Evolutionary conservation across 2,113 vertebrate species (phyloP).

Genomic region (Cynopterus brachyotis): DNA sequence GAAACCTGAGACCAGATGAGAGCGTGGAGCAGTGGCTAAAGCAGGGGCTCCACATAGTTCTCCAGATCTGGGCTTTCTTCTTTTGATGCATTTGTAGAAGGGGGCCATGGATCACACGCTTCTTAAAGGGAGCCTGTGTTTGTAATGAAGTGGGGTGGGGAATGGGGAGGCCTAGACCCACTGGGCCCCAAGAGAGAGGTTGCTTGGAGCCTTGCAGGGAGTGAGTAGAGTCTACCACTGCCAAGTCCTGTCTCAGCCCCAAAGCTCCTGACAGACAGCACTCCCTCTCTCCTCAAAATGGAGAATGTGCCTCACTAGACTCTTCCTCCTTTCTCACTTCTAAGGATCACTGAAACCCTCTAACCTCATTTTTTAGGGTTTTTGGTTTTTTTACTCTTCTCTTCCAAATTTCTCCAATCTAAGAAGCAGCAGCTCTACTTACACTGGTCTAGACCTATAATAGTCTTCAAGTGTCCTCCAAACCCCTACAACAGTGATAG

Average conservation of each 20-base stretch:
- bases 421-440: background rate
- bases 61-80: background rate
- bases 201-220: background rate
- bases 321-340: background rate
- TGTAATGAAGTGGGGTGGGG: rapidly evolving
- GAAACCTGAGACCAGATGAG: background rate
- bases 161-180: background rate
- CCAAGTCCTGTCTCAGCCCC: background rate
- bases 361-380: background rate
- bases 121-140: background rate
- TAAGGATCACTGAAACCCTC: background rate
- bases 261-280: background rate
- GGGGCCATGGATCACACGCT: background rate
- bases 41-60: background rate
- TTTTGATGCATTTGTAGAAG: background rate
- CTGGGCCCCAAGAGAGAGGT: background rate
- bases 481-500: background rate
- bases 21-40: background rate
- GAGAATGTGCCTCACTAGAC: background rate
- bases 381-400: background rate
- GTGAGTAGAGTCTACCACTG: background rate
- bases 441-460: background rate
- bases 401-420: background rate
- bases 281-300: background rate
- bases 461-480: background rate